Evolutionary conservation across 2,797 vertebrate species (phyloP).

Genomic region (Channallabes apus): DNA sequence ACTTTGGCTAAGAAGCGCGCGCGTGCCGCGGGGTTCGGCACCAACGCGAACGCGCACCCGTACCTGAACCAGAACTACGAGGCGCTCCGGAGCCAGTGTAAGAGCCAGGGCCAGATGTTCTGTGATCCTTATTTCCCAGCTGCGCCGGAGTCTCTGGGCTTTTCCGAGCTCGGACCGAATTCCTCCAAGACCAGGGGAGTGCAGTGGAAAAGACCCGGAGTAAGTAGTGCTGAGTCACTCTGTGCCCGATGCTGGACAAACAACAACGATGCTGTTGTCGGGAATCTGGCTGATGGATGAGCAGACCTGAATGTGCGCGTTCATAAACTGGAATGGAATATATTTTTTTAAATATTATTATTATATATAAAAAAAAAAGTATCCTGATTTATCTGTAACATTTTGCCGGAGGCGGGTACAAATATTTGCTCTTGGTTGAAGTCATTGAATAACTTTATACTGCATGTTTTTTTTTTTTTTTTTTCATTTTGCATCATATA

Average conservation of each 20-base stretch:
- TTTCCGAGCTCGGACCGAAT: conserved; percentile 81
- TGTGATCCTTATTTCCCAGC: conserved; percentile 83
- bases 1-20: conserved; percentile 78
- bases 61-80: conserved; percentile 83
- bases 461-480: too few species aligned
- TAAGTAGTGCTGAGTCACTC: conserved; percentile 54
- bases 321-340: neutral
- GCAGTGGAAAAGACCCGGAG: conserved; percentile 84
- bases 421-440: too few species aligned
- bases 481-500: neutral
- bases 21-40: conserved; percentile 78
- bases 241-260: too few species aligned
- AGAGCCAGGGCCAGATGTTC: conserved; percentile 76
- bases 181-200: conserved; percentile 83
- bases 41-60: conserved; percentile 75
- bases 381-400: neutral
- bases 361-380: too few species aligned
- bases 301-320: neutral
- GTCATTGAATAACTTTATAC: neutral
- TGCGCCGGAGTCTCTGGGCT: conserved; percentile 78
- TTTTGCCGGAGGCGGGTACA: neutral
- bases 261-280: neutral
- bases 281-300: neutral
- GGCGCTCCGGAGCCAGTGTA: conserved; percentile 70
- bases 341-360: neutral